Evolutionary conservation across 2,113 vertebrate species (phyloP).

Genomic region (Todiramphus chloris): DNA sequence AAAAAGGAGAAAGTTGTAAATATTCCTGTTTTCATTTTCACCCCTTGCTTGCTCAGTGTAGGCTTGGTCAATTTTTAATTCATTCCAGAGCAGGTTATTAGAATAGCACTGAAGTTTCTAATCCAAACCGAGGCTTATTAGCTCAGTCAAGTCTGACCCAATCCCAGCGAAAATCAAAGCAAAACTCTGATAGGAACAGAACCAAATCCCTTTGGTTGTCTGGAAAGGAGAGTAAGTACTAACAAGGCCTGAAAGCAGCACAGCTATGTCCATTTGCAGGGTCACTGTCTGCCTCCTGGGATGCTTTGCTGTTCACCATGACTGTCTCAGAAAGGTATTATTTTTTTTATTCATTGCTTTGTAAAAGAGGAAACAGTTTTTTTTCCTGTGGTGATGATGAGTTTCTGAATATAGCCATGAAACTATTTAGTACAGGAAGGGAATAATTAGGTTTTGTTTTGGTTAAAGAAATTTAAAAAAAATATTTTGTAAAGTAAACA

Average conservation of each 20-base stretch:
- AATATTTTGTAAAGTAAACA: background rate
- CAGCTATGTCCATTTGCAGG: background rate
- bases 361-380: background rate
- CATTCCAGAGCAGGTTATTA: background rate
- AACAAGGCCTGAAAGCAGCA: background rate
- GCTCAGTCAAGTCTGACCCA: background rate
- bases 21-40: background rate
- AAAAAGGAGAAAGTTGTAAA: background rate
- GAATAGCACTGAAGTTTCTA: background rate
- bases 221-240: background rate
- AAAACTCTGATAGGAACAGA: background rate
- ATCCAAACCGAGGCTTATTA: slow-evolving; percentile 2
- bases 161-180: slow-evolving; percentile 19
- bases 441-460: background rate
- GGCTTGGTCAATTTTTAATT: background rate
- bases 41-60: background rate
- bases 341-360: background rate
- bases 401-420: background rate
- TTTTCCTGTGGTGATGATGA: background rate
- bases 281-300: background rate
- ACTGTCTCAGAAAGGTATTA: background rate
- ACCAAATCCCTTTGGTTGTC: background rate
- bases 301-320: background rate
- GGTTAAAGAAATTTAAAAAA: background rate
- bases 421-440: background rate